phyloP scores from a whole-genome alignment of 2,113 vertebrate genomes.

The Gnathonemus echidnorhynchus region DNA sequence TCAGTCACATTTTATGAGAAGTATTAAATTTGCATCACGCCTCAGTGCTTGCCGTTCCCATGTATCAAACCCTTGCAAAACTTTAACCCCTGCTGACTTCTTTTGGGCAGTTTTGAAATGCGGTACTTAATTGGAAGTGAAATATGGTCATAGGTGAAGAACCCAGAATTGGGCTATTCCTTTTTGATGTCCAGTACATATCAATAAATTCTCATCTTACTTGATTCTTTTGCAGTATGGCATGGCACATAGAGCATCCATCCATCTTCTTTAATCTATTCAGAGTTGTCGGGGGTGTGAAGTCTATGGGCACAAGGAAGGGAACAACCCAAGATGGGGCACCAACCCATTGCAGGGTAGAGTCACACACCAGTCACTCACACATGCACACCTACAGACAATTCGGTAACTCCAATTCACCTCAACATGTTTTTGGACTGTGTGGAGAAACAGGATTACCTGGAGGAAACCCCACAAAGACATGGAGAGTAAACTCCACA shows the following conservation, averaged over 20 bases:
- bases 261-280: background rate
- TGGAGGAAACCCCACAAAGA: background rate
- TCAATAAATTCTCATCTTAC: constrained; percentile 33
- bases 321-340: background rate
- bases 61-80: constrained; percentile 45
- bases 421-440: background rate
- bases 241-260: background rate
- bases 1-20: constrained; percentile 50
- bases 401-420: background rate
- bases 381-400: background rate
- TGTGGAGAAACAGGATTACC: background rate
- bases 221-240: constrained; percentile 28
- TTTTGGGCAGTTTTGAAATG: constrained; percentile 32
- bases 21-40: constrained; percentile 58
- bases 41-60: constrained; percentile 36
- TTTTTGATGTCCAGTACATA: constrained; percentile 31
- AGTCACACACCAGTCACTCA: background rate
- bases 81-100: constrained; percentile 33
- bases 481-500: background rate
- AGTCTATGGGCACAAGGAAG: background rate
- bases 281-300: background rate
- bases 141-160: constrained; percentile 32
- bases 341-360: background rate
- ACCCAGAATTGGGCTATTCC: constrained; percentile 40
- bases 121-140: constrained; percentile 37